Conservation (phyloP, 30 jellyfish, hydroid and myxozoan species). For the Catostylus mosaicus region DNA sequence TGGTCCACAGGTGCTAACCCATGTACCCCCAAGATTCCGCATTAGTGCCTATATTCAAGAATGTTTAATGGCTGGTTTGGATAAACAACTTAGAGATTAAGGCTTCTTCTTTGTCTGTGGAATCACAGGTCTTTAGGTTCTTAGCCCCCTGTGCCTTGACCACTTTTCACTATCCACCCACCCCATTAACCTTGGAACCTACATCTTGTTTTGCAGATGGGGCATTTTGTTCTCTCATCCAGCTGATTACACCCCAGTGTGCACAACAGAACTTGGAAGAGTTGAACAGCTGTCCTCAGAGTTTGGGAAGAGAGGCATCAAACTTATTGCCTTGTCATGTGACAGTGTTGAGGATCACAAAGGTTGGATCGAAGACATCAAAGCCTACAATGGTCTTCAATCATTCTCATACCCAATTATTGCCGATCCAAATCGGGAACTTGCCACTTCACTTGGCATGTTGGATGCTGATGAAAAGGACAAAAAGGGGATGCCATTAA, state of each 20-base stretch:
- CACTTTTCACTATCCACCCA: too few relatives aligned
- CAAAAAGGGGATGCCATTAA: conserved; percentile 80
- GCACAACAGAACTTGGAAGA: conserved; percentile 97
- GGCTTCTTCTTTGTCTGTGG: too few relatives aligned
- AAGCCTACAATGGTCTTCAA: conserved; percentile 62
- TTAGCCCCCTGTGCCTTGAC: too few relatives aligned
- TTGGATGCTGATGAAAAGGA: conserved; percentile 96
- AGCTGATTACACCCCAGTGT: conserved; percentile 98
- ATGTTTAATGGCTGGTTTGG: too few relatives aligned
- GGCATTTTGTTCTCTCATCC: conserved; percentile 99
- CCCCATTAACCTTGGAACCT: too few relatives aligned
- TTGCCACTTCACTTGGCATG: conserved; percentile 93
- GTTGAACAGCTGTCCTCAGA: conserved; percentile 83
- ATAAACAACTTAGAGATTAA: too few relatives aligned
- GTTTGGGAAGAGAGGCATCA: conserved; percentile 87
- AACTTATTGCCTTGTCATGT: conserved; percentile 92
- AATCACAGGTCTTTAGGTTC: too few relatives aligned
- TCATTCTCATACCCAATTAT: conserved; percentile 87
- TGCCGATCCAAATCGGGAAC: conserved; percentile 92
- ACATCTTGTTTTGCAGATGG: conserved; percentile 92
- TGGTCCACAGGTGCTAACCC: too few relatives aligned
- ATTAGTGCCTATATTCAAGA: too few relatives aligned
- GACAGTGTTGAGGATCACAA: conserved; percentile 94
- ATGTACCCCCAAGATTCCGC: too few relatives aligned
- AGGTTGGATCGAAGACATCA: conserved; percentile 97